These are phyloP conservation scores for Lepus townsendii DNA, from an alignment of 2,797 vertebrate species.

Conservation along the genomic window DNA sequence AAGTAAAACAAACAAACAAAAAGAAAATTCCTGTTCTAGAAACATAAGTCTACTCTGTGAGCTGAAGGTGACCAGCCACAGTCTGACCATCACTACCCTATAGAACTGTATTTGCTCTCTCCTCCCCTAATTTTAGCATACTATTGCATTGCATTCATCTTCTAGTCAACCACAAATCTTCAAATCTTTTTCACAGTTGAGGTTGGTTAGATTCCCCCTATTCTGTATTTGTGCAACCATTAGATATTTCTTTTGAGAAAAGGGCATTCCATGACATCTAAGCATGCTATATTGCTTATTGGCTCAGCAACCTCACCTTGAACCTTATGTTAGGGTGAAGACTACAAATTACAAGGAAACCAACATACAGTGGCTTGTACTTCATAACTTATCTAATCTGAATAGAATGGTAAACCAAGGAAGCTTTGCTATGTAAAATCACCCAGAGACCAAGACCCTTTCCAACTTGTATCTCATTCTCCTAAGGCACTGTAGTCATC, in stretches of 20 bases:
- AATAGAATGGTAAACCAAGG: not conserved
- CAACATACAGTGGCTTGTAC: not conserved
- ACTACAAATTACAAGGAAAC: conserved; percentile 29
- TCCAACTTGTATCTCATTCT: not conserved
- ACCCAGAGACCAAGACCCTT: not conserved
- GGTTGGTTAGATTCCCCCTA: not conserved
- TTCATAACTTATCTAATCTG: conserved; percentile 21
- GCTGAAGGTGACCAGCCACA: not conserved
- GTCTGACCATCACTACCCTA: not conserved
- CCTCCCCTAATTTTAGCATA: not conserved
- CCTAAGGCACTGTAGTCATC: conserved; percentile 7
- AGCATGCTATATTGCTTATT: not conserved
- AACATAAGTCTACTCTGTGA: not conserved
- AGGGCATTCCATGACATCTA: not conserved
- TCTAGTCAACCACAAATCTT: not conserved
- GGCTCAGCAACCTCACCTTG: not conserved
- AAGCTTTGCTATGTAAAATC: not conserved
- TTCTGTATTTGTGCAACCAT: not conserved
- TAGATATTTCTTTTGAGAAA: conserved; percentile 49
- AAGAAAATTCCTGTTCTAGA: conserved; percentile 2
- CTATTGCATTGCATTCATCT: not conserved
- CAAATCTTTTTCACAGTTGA: conserved; percentile 3
- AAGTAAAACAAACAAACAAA: not conserved
- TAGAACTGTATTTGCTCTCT: not conserved
- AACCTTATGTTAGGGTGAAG: not conserved